These are phyloP conservation scores for Eira barbara DNA, from an alignment of 2,113 vertebrate genomes.

Conservation along the genomic window DNA sequence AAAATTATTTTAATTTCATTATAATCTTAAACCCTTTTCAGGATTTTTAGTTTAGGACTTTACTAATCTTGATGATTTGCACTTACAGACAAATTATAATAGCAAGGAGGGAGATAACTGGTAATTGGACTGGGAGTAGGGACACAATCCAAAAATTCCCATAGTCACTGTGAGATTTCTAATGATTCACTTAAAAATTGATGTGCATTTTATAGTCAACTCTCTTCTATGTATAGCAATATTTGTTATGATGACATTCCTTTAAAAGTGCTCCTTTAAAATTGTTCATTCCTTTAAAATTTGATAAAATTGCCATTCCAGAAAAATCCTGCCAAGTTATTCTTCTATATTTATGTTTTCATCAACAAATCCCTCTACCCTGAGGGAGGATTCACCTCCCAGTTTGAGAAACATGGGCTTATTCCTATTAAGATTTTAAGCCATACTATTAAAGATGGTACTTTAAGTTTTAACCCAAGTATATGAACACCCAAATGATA, in stretches of 20 bases:
- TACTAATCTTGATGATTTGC: not conserved
- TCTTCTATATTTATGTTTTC: not conserved
- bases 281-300: not conserved
- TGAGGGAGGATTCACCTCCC: not conserved
- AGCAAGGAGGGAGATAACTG: not conserved
- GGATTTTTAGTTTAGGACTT: not conserved
- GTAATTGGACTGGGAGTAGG: not conserved
- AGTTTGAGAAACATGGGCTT: not conserved
- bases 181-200: not conserved
- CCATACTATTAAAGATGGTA: not conserved
- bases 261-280: not conserved
- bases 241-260: not conserved
- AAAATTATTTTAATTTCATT: not conserved
- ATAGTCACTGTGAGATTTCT: not conserved
- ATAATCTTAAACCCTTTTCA: not conserved
- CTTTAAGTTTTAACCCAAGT: not conserved
- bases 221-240: not conserved
- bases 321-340: not conserved
- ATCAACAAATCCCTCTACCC: not conserved
- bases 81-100: not conserved
- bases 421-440: not conserved
- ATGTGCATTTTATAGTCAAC: not conserved
- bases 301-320: not conserved
- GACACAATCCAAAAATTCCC: not conserved
- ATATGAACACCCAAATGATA: not conserved